Base-by-base conservation (phyloP, 1,140 invertebrate species). In the Drosophila neocordata region DNA sequence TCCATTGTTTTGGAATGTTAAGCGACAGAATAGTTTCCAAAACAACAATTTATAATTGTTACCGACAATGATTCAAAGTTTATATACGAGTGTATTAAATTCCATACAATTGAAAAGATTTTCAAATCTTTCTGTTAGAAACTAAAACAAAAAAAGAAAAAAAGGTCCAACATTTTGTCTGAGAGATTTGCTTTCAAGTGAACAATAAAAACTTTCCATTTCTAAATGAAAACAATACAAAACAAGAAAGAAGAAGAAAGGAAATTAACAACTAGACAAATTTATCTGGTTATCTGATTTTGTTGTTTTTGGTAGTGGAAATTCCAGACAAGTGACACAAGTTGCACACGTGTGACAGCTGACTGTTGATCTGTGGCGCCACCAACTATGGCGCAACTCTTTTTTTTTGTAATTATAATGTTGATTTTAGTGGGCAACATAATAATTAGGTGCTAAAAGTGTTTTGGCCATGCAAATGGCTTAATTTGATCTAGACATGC, bases 191-290 rank as follows among this genome's bases (percentile, higher is more conserved):
- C 70, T 81, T 87, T 75, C 69, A 66, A 77, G 69, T 71, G 35
- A 70, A 85, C 82, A 87, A 85, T 82, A 61, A 82, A 84, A 85
- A 85, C 82, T 85, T 85, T 85, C 82, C 82, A 87, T 85, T 85
- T 88, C 78, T 69, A 85, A 82, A 73, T 85, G 27, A 85, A 81
- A 31, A 85, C 52, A 31, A 62, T 20, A 20, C 34, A 51, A 1
- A 60, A 9, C 35, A 7, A 73, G 24, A 41, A 41, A 35, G 31
- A 18, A 15, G n/a, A 24, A 48, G 12, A 48, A 31, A 13, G 15
- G 55, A 31, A 51, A 27, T 52, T 78, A 70, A 85, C 81, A 75
- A 69, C 69, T 52, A 74, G 73, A 85, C 78, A 81, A 85, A 87
- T 85, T 85, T 71, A 81, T 81, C 81, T 70, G 57, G 77, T 73